These are phyloP conservation scores for Nyleta sp. DNA, from an alignment of 2,888 invertebrate genomes.

Conservation along the genomic window DNA sequence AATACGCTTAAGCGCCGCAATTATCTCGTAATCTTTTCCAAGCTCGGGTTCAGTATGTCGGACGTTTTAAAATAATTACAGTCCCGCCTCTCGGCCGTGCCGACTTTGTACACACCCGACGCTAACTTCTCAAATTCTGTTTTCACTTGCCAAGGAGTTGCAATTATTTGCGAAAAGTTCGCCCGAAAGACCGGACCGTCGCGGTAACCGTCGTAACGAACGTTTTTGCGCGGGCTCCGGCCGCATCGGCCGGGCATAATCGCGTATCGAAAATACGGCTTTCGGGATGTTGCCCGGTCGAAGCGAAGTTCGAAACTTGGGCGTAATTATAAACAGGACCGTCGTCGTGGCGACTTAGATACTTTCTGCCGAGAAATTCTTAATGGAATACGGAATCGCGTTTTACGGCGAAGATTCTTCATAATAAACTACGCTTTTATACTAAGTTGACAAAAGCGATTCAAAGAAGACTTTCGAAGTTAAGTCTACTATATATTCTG, in stretches of 20 bases:
- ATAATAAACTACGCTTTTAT: conserved; percentile 4
- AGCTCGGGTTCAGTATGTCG: conserved; percentile 34
- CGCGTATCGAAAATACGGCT: neutral
- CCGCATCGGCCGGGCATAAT: neutral
- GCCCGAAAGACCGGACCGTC: conserved; percentile 4
- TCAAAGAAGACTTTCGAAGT: conserved; percentile 12
- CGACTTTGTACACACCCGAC: conserved; percentile 28
- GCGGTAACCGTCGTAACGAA: conserved; percentile 1
- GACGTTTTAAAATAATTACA: conserved; percentile 53
- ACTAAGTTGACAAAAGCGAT: conserved; percentile 1
- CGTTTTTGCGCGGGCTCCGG: neutral
- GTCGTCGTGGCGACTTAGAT: neutral
- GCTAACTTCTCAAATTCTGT: conserved; percentile 46
- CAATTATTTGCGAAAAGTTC: conserved; percentile 44
- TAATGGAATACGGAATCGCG: conserved; percentile 18
- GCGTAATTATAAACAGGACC: conserved; percentile 5
- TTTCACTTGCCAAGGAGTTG: conserved; percentile 23
- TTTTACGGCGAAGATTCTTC: conserved; percentile 6
- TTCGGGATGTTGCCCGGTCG: neutral
- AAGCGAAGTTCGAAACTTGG: neutral
- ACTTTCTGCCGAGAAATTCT: conserved; percentile 10
- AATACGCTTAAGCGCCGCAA: conserved; percentile 49
- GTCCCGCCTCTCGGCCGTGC: conserved; percentile 22
- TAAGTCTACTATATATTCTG: conserved; percentile 15
- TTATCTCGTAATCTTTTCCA: conserved; percentile 52